Percentiles rank a stretch among this genome's conserved stretches.
Evolutionary conservation across 2,888 invertebrate genomes (phyloP).

Genomic region (Druceiella hillmani): DNA sequence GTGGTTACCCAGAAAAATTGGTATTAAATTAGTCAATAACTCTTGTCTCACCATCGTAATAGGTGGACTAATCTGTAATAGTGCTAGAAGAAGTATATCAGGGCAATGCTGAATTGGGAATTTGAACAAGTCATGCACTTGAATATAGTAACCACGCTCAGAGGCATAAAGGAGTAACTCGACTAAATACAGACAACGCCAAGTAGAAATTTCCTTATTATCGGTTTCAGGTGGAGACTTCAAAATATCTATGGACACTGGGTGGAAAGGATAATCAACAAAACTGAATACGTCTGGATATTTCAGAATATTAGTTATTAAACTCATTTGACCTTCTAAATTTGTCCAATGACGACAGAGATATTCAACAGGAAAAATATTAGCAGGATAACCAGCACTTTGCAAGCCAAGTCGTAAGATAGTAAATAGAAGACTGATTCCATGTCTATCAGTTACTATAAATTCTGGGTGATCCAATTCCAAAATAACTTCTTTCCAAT

Average conservation of each 20-base stretch:
- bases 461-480: conserved; percentile 92
- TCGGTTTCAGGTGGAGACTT: conserved; percentile 95
- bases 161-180: conserved; percentile 83
- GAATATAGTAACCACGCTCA: conserved; percentile 78
- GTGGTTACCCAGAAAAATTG: conserved; percentile 91
- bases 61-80: conserved; percentile 83
- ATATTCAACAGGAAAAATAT: conserved; percentile 80
- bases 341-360: conserved; percentile 92
- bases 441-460: conserved; percentile 78
- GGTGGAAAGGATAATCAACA: conserved; percentile 84
- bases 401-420: conserved; percentile 78
- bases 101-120: conserved; percentile 91
- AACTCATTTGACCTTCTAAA: conserved; percentile 86
- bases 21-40: conserved; percentile 79
- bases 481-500: conserved; percentile 89
- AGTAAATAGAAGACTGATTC: conserved; percentile 75
- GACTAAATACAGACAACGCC: conserved; percentile 90
- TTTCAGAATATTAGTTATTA: conserved; percentile 81
- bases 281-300: conserved; percentile 92
- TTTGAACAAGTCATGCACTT: conserved; percentile 85
- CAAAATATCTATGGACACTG: conserved; percentile 80
- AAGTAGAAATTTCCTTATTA: conserved; percentile 87
- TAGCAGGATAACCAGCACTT: conserved; percentile 63
- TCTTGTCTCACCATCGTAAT: conserved; percentile 78
- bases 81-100: conserved; percentile 83